Evolutionary conservation across 1,140 invertebrate species (phyloP).

Genomic region (Ceratina calcarata): DNA sequence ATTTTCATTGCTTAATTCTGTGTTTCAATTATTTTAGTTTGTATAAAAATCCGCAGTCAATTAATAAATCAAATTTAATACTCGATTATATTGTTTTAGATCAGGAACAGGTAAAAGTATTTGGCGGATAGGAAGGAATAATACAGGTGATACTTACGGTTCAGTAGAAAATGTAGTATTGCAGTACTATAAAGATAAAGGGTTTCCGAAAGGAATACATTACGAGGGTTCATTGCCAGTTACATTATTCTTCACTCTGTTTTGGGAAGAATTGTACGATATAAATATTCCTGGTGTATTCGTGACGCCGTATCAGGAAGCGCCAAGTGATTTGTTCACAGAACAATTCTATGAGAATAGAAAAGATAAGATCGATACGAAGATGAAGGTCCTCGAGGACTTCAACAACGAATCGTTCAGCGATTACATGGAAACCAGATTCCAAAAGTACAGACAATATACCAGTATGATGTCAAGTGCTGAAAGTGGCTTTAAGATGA

Average conservation of each 20-base stretch:
- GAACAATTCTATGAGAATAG: slow-evolving; percentile 84
- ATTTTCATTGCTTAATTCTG: too few relatives aligned
- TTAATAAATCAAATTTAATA: background rate
- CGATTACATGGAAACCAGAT: slow-evolving; percentile 72
- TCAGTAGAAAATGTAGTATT: slow-evolving; percentile 71
- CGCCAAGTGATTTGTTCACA: slow-evolving; percentile 86
- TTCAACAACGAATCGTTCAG: slow-evolving; percentile 74
- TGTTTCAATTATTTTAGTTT: too few relatives aligned
- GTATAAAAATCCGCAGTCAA: too few relatives aligned
- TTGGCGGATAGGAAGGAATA: slow-evolving; percentile 61
- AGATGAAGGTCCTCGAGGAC: slow-evolving; percentile 78
- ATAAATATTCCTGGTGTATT: slow-evolving; percentile 84
- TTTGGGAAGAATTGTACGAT: slow-evolving; percentile 89
- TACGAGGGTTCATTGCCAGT: slow-evolving; percentile 86
- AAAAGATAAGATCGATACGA: slow-evolving; percentile 81
- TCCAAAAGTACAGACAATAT: slow-evolving; percentile 57
- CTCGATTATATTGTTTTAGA: slow-evolving; percentile 32
- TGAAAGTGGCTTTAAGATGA: slow-evolving; percentile 23
- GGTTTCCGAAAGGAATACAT: slow-evolving; percentile 81
- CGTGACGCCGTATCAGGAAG: slow-evolving; percentile 83
- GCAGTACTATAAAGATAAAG: slow-evolving; percentile 63
- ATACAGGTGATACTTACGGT: slow-evolving; percentile 56
- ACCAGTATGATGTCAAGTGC: slow-evolving; percentile 28
- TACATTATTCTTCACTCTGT: slow-evolving; percentile 85
- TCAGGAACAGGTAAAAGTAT: slow-evolving; percentile 61